Conservation (phyloP, 2,888 invertebrate species). For the Synergus gifuensis region DNA sequence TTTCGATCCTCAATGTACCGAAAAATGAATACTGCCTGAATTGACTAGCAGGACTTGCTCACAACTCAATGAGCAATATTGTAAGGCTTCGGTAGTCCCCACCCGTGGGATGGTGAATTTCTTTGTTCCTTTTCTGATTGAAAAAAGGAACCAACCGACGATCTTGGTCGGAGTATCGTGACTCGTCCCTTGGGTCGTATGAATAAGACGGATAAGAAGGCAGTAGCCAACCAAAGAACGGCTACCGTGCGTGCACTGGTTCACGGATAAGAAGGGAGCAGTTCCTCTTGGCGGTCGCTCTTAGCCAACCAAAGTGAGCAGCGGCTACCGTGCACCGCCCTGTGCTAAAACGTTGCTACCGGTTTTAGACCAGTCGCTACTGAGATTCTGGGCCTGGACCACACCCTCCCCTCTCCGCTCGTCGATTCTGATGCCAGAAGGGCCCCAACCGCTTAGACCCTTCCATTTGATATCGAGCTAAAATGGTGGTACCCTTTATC, state of each 20-base stretch:
- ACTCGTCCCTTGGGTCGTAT: conserved; percentile 53
- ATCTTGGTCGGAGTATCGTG: conserved; percentile 48
- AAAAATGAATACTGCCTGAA: too few species aligned
- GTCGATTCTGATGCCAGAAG: conserved; percentile 59
- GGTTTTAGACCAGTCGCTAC: conserved; percentile 74
- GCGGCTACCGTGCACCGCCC: conserved; percentile 77
- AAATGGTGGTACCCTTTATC: conserved; percentile 51
- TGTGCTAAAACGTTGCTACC: conserved; percentile 74
- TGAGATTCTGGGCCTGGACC: conserved; percentile 61
- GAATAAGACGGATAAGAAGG: conserved; percentile 60
- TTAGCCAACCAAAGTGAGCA: conserved; percentile 74
- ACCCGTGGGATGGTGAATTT: conserved; percentile 6
- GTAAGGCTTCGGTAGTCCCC: neutral
- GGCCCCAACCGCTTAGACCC: conserved; percentile 49
- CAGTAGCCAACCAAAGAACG: conserved; percentile 68
- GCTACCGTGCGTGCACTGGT: conserved; percentile 70
- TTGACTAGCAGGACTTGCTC: too few species aligned
- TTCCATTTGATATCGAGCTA: conserved; percentile 49
- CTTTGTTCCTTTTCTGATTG: conserved; percentile 26
- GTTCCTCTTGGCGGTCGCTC: conserved; percentile 57
- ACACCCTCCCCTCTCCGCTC: conserved; percentile 66
- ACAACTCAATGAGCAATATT: neutral
- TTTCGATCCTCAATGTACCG: too few species aligned
- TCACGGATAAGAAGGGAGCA: conserved; percentile 65
- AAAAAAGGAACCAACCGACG: conserved; percentile 27